Conservation (phyloP, 2,797 vertebrate species). For the Lutra lutra region DNA sequence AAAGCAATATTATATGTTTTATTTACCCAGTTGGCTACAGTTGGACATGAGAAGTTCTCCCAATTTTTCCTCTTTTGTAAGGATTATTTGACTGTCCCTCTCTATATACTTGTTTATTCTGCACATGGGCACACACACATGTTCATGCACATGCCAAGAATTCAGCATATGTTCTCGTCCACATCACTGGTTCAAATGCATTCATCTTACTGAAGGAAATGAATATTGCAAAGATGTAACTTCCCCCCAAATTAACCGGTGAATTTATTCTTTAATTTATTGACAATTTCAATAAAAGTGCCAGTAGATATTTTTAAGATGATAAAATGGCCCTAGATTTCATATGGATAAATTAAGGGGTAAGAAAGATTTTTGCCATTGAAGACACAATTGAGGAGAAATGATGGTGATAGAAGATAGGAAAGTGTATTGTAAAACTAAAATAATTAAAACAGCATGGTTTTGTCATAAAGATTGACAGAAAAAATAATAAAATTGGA, state of each 20-base stretch:
- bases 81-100: not conserved
- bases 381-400: not conserved
- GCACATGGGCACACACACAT: not conserved
- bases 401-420: not conserved
- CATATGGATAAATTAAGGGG: not conserved
- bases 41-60: not conserved
- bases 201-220: not conserved
- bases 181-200: not conserved
- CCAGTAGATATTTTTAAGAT: not conserved
- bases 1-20: not conserved
- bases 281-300: not conserved
- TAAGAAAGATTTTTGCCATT: constrained; percentile 24
- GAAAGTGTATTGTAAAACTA: constrained; percentile 63
- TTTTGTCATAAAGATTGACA: constrained; percentile 45
- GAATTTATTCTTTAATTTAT: not conserved
- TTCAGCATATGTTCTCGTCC: not conserved
- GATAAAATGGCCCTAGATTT: constrained; percentile 26
- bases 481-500: constrained; percentile 26
- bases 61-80: not conserved
- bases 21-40: not conserved
- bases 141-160: not conserved
- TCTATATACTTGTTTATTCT: constrained; percentile 2
- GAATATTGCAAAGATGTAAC: not conserved
- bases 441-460: constrained; percentile 67
- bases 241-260: not conserved